Conservation (phyloP, 1,140 invertebrate species). For the Adoxophyes honmai region DNA sequence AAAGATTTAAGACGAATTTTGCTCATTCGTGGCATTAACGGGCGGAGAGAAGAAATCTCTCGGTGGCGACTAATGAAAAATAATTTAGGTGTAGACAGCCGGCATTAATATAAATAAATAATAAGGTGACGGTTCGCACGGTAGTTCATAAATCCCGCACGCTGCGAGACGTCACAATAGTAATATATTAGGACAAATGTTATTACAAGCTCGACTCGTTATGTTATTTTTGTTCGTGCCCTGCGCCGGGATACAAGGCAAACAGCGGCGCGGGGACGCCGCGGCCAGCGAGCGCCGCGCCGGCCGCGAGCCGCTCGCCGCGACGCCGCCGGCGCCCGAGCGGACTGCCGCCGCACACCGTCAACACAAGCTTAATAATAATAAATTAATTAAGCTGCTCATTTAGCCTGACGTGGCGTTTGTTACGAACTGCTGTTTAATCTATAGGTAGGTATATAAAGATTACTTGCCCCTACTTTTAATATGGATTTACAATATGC, state of each 20-base stretch:
- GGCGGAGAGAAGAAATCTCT: slow-evolving; percentile 31
- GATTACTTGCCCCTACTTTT: too few species aligned
- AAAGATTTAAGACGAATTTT: slow-evolving; percentile 20
- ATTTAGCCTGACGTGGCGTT: too few species aligned
- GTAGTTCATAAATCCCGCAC: slow-evolving; percentile 55
- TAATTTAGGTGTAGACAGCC: slow-evolving; percentile 50
- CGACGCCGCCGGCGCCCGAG: slow-evolving; percentile 10
- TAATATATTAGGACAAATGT: slow-evolving; percentile 72
- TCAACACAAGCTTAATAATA: neutral
- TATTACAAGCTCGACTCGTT: slow-evolving; percentile 67
- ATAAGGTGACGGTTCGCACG: slow-evolving; percentile 57
- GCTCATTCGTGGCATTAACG: slow-evolving; percentile 33
- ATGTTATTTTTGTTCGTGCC: slow-evolving; percentile 65
- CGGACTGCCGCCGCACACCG: neutral
- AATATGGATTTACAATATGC: too few species aligned
- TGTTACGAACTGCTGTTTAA: too few species aligned
- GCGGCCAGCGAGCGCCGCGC: slow-evolving; percentile 21
- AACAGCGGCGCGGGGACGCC: slow-evolving; percentile 18
- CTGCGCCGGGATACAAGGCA: slow-evolving; percentile 40
- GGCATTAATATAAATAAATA: slow-evolving; percentile 68
- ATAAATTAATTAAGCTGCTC: too few species aligned
- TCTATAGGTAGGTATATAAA: too few species aligned
- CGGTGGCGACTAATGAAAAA: slow-evolving; percentile 55
- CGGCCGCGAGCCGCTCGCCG: neutral
- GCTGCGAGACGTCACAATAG: slow-evolving; percentile 60